phyloP scores from a whole-genome alignment of 2,888 invertebrate species.

The Acronicta psi region DNA sequence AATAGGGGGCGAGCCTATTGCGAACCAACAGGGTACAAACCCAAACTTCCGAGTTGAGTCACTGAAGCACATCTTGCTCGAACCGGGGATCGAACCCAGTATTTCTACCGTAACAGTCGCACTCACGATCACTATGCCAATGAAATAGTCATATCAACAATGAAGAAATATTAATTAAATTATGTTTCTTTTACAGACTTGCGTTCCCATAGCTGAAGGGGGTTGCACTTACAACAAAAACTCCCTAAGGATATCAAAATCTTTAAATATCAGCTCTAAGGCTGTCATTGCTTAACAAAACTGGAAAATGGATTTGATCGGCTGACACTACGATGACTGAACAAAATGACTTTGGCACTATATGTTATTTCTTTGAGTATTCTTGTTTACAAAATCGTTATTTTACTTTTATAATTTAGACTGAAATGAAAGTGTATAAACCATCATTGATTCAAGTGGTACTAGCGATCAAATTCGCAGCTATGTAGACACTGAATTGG shows the following conservation, averaged over 20 bases:
- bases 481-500: too few species aligned
- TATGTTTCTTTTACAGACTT: slow-evolving; percentile 27
- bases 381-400: slow-evolving; percentile 8
- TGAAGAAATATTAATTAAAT: background rate
- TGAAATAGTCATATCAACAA: too few species aligned
- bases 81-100: too few species aligned
- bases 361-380: slow-evolving; percentile 15
- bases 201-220: slow-evolving; percentile 50
- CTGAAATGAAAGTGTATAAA: too few species aligned
- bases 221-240: slow-evolving; percentile 47
- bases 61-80: too few species aligned
- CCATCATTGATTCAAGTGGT: background rate
- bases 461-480: slow-evolving; percentile 2
- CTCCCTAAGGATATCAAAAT: background rate
- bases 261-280: background rate
- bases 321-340: slow-evolving; percentile 16
- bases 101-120: too few species aligned
- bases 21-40: too few species aligned
- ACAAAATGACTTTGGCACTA: slow-evolving; percentile 39
- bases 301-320: slow-evolving; percentile 13
- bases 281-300: slow-evolving; percentile 26
- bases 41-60: too few species aligned
- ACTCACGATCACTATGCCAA: too few species aligned
- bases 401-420: background rate
- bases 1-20: too few species aligned